phyloP scores from a whole-genome alignment of 1,140 invertebrate genomes.

The Cephus cinctus region DNA sequence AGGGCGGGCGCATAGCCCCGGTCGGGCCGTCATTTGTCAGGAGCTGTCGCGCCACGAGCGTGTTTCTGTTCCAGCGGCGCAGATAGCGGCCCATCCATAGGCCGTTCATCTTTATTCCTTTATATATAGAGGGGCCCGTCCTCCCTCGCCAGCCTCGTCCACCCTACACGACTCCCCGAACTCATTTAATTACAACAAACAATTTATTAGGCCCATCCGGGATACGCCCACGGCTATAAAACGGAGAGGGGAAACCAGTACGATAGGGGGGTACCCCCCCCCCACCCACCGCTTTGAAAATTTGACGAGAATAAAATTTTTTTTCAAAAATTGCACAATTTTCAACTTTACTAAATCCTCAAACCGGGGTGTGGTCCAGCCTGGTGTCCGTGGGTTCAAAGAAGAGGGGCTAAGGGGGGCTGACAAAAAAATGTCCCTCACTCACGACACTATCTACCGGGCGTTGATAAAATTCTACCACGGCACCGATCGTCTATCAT shows the following conservation, averaged over 20 bases:
- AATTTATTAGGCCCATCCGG: conserved; percentile 56
- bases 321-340: too few relatives aligned
- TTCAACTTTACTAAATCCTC: too few relatives aligned
- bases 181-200: conserved; percentile 58
- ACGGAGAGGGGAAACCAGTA: conserved; percentile 18
- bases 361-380: too few relatives aligned
- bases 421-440: conserved; percentile 14
- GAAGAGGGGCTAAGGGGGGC: conserved; percentile 4
- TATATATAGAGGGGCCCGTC: conserved; percentile 34
- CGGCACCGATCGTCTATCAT: conserved; percentile 19
- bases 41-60: conserved; percentile 54
- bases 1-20: conserved; percentile 35
- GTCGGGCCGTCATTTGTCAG: conserved; percentile 57
- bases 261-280: too few relatives aligned
- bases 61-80: conserved; percentile 55
- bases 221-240: conserved; percentile 48
- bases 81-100: conserved; percentile 55
- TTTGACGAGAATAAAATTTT: too few relatives aligned
- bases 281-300: too few relatives aligned
- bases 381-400: too few relatives aligned
- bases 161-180: conserved; percentile 51
- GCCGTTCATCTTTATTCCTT: conserved; percentile 57
- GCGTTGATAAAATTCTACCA: conserved; percentile 20
- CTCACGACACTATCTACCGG: conserved; percentile 11
- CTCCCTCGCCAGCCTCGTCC: conserved; percentile 26